Evolutionary conservation across 2,888 invertebrate genomes (phyloP).

Genomic region (Spisula solida): DNA sequence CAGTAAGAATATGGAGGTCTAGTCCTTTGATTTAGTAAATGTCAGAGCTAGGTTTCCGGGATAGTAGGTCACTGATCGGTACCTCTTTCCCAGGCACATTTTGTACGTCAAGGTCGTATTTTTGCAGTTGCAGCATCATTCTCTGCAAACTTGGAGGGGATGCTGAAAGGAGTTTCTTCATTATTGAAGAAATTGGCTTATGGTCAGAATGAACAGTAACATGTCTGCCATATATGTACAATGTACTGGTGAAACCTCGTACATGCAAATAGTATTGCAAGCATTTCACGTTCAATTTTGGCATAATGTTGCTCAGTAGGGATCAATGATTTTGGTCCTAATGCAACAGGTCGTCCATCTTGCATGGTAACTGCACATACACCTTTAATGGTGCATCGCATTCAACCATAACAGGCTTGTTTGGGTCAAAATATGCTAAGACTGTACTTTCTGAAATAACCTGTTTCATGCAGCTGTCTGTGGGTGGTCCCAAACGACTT

Average conservation of each 20-base stretch:
- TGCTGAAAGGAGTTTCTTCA: conserved; percentile 44
- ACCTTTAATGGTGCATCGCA: conserved; percentile 41
- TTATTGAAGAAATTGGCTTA: conserved; percentile 50
- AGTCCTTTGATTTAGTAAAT: conserved; percentile 42
- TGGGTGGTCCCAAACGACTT: conserved; percentile 18
- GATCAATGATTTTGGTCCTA: conserved; percentile 72
- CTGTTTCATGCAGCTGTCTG: conserved; percentile 11
- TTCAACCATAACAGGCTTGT: conserved; percentile 64
- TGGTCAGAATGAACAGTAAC: background rate
- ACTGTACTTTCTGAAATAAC: background rate
- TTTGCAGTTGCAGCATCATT: conserved; percentile 50
- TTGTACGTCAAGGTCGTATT: conserved; percentile 52
- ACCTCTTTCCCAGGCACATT: conserved; percentile 37
- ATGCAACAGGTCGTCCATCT: conserved; percentile 71
- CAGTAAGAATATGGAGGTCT: conserved; percentile 50
- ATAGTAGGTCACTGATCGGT: conserved; percentile 49
- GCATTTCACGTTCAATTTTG: conserved; percentile 34
- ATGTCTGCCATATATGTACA: background rate
- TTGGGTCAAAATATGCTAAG: conserved; percentile 29
- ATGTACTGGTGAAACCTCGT: conserved; percentile 31
- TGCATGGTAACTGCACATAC: conserved; percentile 74
- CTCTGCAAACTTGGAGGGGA: conserved; percentile 56
- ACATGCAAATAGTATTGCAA: conserved; percentile 35
- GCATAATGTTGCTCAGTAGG: conserved; percentile 69
- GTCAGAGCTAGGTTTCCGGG: conserved; percentile 48